Base-by-base conservation (phyloP, 2,888 invertebrate species). In the Heteromyza rotundicornis region DNA sequence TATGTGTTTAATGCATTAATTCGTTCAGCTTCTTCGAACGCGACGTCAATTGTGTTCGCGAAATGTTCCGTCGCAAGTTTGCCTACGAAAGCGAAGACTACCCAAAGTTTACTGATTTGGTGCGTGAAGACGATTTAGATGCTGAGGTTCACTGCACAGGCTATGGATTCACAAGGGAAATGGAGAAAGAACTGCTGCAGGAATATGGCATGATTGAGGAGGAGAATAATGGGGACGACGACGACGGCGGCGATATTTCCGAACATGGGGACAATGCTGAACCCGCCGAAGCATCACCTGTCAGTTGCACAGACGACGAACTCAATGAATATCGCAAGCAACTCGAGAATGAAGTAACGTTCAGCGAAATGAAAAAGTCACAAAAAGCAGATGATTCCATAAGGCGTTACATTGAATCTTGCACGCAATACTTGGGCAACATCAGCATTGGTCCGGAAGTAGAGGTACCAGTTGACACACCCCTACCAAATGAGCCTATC, bases 61-160 rank as follows among this genome's bases (percentile, higher is more conserved):
- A 92, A 68, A 96, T 96, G 85, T 99, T 98, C 84, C 91, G 90
- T 74, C 90, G 90, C 76, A 88, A 95, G 55, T 98, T 96, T 83
- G 89, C 86, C 0, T 98, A 90, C 82, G 97, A 96, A 82, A 94
- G 95, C 81, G 91, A 89, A 69, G 83, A 89, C 32, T 89, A 87
- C 81, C 95, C 95, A 1, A 87, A 86, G 71, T 95, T 95, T 79
- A 82, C 85, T 24, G 94, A 95, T 79, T 83, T 87, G 58, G 90
- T 92, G 77, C 86, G 94, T 17, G 91, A 91, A 68, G 93, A 92
- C 79, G 87, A 87, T 69, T 84, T 98, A 58, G 98, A 98, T 83
- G 87, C 91, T 1, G 96, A 96, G 84, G 88, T 98, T 1, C 89
- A 90, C 20, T 97, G 97, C 70, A 95, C 96, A 69, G 98, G 98